Evolutionary conservation across 2,888 invertebrate species (phyloP).

Genomic region (Anarsia innoxiella): DNA sequence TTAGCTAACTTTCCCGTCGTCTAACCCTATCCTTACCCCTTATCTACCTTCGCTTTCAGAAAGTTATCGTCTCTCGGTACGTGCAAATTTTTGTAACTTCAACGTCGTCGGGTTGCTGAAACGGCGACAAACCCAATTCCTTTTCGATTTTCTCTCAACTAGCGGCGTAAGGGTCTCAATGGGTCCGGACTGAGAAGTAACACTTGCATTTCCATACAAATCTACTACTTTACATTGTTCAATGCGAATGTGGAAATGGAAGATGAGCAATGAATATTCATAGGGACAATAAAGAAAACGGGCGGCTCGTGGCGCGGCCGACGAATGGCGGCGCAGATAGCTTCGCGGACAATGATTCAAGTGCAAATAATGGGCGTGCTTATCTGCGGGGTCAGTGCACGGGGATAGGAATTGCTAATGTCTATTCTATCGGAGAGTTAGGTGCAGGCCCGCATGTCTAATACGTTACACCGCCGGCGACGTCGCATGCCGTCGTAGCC

Average conservation of each 20-base stretch:
- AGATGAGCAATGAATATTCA: conserved; percentile 45
- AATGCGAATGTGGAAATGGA: conserved; percentile 18
- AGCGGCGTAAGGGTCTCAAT: conserved; percentile 7
- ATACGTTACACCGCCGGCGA: conserved; percentile 7
- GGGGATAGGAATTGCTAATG: conserved; percentile 23
- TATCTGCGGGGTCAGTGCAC: conserved; percentile 36
- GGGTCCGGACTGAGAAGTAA: conserved; percentile 7
- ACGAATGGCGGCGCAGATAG: conserved; percentile 23
- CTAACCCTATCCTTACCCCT: conserved; percentile 11
- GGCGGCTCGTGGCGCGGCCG: conserved; percentile 7
- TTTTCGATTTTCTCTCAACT: conserved; percentile 9
- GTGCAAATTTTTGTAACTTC: conserved; percentile 8
- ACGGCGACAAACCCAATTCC: conserved; percentile 1
- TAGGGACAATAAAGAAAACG: conserved; percentile 31
- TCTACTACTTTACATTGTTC: conserved; percentile 14
- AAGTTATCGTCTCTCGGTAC: conserved; percentile 6
- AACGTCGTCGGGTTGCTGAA: background rate
- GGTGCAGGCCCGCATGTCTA: conserved; percentile 8
- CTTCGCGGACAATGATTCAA: conserved; percentile 45
- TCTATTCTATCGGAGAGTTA: conserved; percentile 4
- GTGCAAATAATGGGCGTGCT: conserved; percentile 48
- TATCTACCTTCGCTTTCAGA: conserved; percentile 7
- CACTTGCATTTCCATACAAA: conserved; percentile 16
- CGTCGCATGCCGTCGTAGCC: background rate
- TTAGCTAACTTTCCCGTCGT: conserved; percentile 10